Base-by-base conservation (phyloP, 2,797 vertebrate species). In the Rhinogobio ventralis region DNA sequence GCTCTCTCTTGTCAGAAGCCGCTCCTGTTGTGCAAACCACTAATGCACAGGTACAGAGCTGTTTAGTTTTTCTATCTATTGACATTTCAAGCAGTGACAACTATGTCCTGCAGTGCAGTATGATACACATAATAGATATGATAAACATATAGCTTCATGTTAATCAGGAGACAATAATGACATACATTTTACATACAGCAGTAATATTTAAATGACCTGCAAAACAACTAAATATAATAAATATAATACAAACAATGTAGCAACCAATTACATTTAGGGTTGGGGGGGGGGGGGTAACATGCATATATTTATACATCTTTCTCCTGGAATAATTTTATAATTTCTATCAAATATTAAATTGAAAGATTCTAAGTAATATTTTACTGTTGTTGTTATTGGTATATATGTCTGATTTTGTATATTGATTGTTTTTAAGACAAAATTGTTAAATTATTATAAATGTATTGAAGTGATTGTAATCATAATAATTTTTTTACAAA, bases 1-100 rank as follows among this genome's bases (percentile, higher is more conserved):
- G 90, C 88, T 96, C 95, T 0, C 69, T 97, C 66, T 88, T 97
- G 91, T 93, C 91, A 0, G 95, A 96, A 83, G 93, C 89, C 0
- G 90, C 91, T 7, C 64, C 91, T 55, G 28, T 0, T 55, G 6
- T 4, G 72, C 78, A 25, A 6, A 45, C 0, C 23, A 23, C 89
- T 49, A 53, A 0, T 15, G 28, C 36, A 76, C 84, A 92, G 93
- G 94, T 94, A 92, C 14, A 49, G 6, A 39, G 14, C 9, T 76
- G 19, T 74, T 53, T 49, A 57, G 23, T 1, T 8, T 20, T 20
- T 9, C 2, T 28, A 7, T 62, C n/a, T 15, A 5, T 15, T 14
- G 57, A 28, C 11, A 62, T 28, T 28, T 28, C 60, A 62, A 28
- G n/a, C n/a, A 28, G 57, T 25, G 57, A 62, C 11, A 11, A 60